These are phyloP conservation scores for Eristalis arbustorum DNA, from an alignment of 2,888 invertebrate species.

Conservation along the genomic window DNA sequence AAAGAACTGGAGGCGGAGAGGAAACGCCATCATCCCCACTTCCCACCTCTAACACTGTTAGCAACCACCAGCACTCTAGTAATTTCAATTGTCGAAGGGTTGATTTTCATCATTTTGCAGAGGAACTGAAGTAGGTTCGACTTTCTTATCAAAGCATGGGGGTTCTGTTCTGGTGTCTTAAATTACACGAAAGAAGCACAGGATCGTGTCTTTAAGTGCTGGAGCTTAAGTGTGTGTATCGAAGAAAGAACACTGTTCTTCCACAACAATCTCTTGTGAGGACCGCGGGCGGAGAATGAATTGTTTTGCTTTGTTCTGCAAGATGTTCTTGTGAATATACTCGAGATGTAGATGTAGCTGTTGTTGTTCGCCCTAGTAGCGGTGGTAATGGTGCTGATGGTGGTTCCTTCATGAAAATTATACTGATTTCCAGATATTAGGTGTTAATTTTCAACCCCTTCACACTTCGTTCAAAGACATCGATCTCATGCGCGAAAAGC, in stretches of 20 bases:
- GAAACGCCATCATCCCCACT: not conserved
- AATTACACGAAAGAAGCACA: conserved; percentile 62
- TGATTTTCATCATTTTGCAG: conserved; percentile 53
- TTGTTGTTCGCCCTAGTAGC: not conserved
- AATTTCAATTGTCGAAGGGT: conserved; percentile 64
- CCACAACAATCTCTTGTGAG: conserved; percentile 30
- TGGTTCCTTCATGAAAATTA: conserved; percentile 63
- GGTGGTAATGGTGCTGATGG: conserved; percentile 8
- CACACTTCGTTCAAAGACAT: conserved; percentile 64
- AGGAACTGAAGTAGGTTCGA: conserved; percentile 51
- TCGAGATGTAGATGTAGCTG: conserved; percentile 6
- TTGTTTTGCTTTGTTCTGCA: conserved; percentile 59
- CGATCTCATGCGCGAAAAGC: conserved; percentile 52
- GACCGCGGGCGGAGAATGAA: conserved; percentile 60
- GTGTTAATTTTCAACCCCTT: conserved; percentile 72
- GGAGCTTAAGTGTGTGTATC: conserved; percentile 56
- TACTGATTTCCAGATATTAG: conserved; percentile 73
- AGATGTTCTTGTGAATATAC: conserved; percentile 16
- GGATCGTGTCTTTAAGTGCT: conserved; percentile 62
- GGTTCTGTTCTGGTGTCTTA: conserved; percentile 55
- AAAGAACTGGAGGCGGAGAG: not conserved
- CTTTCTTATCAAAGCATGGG: conserved; percentile 58
- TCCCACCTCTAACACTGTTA: not conserved
- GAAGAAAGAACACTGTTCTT: conserved; percentile 47
- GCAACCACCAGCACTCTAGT: conserved; percentile 24